These are phyloP conservation scores for Odontamblyopus lacepedii DNA, from an alignment of 2,797 vertebrate genomes.

Conservation along the genomic window DNA sequence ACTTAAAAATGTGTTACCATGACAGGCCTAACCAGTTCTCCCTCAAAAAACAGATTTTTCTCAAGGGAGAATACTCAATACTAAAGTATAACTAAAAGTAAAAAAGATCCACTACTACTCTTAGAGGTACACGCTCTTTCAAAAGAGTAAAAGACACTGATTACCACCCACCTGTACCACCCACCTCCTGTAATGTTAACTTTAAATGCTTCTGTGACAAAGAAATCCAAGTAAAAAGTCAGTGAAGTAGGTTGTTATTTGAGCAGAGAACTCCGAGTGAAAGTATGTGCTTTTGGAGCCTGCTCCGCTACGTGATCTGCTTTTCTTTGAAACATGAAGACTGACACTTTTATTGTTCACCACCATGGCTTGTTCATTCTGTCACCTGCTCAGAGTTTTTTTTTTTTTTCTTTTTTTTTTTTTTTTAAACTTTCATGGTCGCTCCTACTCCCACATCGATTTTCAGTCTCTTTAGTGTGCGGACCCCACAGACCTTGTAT, in stretches of 20 bases:
- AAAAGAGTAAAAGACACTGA: neutral
- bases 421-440: neutral
- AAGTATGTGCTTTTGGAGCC: conserved; percentile 4
- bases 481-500: neutral
- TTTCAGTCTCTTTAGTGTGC: conserved; percentile 6
- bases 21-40: too few species aligned
- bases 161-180: neutral
- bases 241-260: neutral
- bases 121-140: neutral
- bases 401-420: neutral
- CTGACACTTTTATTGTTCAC: neutral
- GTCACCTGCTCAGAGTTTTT: neutral
- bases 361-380: neutral
- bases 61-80: neutral
- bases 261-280: conserved; percentile 3
- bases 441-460: neutral
- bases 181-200: neutral
- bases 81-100: neutral
- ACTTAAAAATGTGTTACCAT: too few species aligned
- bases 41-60: too few species aligned
- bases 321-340: conserved; percentile 6
- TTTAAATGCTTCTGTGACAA: neutral
- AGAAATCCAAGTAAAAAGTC: neutral
- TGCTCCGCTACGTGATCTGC: neutral
- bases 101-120: neutral